phyloP scores from a whole-genome alignment of 2,888 invertebrate species.

The Eristalis pertinax region DNA sequence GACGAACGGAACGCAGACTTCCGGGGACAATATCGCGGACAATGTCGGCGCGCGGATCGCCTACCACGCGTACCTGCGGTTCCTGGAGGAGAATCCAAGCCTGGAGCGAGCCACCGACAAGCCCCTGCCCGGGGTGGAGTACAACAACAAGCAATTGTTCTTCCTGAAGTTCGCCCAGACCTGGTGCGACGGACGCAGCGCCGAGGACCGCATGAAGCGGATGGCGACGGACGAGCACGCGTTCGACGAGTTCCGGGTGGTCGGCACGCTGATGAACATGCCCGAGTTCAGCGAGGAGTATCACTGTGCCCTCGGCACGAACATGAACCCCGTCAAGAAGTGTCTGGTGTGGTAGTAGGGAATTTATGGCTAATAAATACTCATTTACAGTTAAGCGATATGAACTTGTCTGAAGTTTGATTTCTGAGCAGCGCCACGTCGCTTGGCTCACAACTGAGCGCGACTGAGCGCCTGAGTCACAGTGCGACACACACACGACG shows the following conservation, averaged over 20 bases:
- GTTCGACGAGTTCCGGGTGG: conserved; percentile 92
- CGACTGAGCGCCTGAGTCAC: conserved; percentile 3
- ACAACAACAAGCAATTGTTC: conserved; percentile 94
- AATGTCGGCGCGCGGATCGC: conserved; percentile 95
- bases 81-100: conserved; percentile 74
- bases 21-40: conserved; percentile 94
- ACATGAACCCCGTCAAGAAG: conserved; percentile 93
- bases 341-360: conserved; percentile 92
- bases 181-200: conserved; percentile 78
- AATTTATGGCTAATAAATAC: conserved; percentile 46
- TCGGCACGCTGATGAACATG: conserved; percentile 92
- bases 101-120: conserved; percentile 82
- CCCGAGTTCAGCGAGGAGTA: conserved; percentile 92
- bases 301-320: conserved; percentile 86
- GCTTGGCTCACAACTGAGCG: conserved; percentile 15
- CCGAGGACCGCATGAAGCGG: conserved; percentile 81
- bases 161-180: conserved; percentile 96
- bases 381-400: conserved; percentile 30
- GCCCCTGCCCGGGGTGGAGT: conserved; percentile 90
- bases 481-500: conserved; percentile 8
- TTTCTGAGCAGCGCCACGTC: not conserved
- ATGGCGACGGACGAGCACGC: conserved; percentile 96
- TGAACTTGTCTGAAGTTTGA: conserved; percentile 8
- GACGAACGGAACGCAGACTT: conserved; percentile 78
- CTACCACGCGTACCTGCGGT: conserved; percentile 89